Conservation (phyloP, 2,888 invertebrate species). For the Epinotia brunnichana region DNA sequence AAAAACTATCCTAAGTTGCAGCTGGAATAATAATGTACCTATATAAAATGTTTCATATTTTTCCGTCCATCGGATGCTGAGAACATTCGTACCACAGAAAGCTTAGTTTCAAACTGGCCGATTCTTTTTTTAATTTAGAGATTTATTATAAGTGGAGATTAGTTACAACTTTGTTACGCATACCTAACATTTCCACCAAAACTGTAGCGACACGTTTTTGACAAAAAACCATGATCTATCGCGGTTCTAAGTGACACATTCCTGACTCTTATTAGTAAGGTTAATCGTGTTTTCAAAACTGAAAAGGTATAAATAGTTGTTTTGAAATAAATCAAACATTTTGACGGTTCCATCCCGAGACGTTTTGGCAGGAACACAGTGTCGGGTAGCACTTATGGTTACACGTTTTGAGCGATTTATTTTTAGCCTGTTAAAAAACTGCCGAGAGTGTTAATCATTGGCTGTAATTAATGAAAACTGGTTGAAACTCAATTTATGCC, state of each 20-base stretch:
- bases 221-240: conserved; percentile 40
- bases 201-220: conserved; percentile 4
- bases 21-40: no score
- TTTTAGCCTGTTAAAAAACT: conserved; percentile 41
- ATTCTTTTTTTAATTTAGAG: no score
- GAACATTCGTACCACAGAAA: no score
- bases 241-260: conserved; percentile 36
- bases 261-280: conserved; percentile 26
- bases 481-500: not conserved
- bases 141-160: no score
- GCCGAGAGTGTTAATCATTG: conserved; percentile 35
- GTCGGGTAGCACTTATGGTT: conserved; percentile 43
- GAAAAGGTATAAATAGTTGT: conserved; percentile 41
- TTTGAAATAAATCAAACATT: conserved; percentile 43
- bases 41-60: no score
- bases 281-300: conserved; percentile 32
- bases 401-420: conserved; percentile 41
- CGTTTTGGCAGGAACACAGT: conserved; percentile 44
- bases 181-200: conserved; percentile 11
- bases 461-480: conserved; percentile 8
- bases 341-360: conserved; percentile 32
- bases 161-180: not conserved
- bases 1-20: no score
- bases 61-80: no score
- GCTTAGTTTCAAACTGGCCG: no score